A percentile compares a stretch with the other conserved stretches of the same genome.
phyloP scores from a whole-genome alignment of 2,113 vertebrate genomes.

The Alexandromys fortis region DNA sequence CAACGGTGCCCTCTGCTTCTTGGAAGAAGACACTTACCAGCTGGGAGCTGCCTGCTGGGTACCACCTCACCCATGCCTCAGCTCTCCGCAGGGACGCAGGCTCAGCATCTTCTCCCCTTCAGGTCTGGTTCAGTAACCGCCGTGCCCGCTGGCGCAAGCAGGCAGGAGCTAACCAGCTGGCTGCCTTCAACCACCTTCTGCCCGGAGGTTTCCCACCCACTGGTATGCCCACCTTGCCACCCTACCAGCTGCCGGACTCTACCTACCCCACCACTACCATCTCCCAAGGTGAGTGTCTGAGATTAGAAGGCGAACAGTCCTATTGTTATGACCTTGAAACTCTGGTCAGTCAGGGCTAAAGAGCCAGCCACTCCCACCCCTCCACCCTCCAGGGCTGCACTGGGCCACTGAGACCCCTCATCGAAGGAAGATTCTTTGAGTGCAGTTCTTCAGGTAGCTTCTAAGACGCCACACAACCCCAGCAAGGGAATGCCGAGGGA shows the following conservation, averaged over 20 bases:
- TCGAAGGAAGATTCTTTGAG: background rate
- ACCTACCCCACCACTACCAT: constrained; percentile 93
- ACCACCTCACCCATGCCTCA: background rate
- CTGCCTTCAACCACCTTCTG: constrained; percentile 97
- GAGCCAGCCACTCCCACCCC: background rate
- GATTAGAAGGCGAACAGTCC: background rate
- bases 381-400: background rate
- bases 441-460: background rate
- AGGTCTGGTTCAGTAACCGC: constrained; percentile 99
- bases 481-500: background rate
- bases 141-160: constrained; percentile 98
- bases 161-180: constrained; percentile 98
- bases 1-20: accelerated
- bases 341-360: background rate
- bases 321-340: background rate
- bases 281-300: constrained; percentile 92
- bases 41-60: accelerated
- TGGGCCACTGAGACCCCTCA: background rate
- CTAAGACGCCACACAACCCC: background rate
- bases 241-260: constrained; percentile 96
- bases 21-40: background rate
- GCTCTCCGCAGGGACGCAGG: background rate
- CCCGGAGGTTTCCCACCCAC: constrained; percentile 96
- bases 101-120: background rate
- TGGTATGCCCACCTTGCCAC: constrained; percentile 95